A percentile compares a stretch with the other conserved stretches of the same genome.
phyloP scores from a whole-genome alignment of 1,140 invertebrate genomes.

The Aphaenogaster floridana region DNA sequence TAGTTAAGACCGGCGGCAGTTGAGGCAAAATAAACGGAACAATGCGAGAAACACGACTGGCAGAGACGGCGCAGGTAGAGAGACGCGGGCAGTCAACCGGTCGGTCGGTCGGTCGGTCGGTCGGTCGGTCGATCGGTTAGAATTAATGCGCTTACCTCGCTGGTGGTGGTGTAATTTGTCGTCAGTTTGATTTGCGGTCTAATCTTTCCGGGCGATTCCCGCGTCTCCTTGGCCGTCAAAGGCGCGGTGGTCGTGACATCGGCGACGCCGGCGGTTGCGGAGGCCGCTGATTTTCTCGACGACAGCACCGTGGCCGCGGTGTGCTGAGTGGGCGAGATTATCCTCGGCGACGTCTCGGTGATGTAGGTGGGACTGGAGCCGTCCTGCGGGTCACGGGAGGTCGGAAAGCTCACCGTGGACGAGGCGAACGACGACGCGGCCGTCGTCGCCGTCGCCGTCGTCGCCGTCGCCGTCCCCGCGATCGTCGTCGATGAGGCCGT shows the following conservation, averaged over 20 bases:
- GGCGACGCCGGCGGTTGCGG: slow-evolving; percentile 2
- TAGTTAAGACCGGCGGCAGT: slow-evolving; percentile 22
- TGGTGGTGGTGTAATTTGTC: slow-evolving; percentile 86
- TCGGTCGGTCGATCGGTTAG: slow-evolving; percentile 2
- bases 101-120: not conserved
- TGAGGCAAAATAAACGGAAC: slow-evolving; percentile 40
- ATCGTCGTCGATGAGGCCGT: slow-evolving; percentile 79
- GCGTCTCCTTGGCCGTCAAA: slow-evolving; percentile 86
- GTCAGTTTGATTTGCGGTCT: slow-evolving; percentile 88
- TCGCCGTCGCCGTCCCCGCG: slow-evolving; percentile 77
- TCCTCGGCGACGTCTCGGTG: slow-evolving; percentile 76
- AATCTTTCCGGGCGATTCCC: slow-evolving; percentile 85
- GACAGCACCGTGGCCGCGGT: slow-evolving; percentile 73
- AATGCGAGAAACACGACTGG: slow-evolving; percentile 42
- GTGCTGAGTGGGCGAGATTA: slow-evolving; percentile 69
- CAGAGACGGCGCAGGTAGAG: not conserved
- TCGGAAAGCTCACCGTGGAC: not conserved
- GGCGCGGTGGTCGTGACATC: slow-evolving; percentile 65
- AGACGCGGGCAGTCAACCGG: not conserved
- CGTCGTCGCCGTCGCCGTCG: slow-evolving; percentile 75
- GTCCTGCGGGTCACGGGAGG: not conserved
- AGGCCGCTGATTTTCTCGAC: slow-evolving; percentile 58
- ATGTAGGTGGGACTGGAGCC: slow-evolving; percentile 43
- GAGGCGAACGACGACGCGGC: slow-evolving; percentile 61
- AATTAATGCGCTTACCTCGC: slow-evolving; percentile 86